These are phyloP conservation scores for Montipora capricornis DNA, from an alignment of 64 coral and sea anemone genomes.

Conservation along the genomic window DNA sequence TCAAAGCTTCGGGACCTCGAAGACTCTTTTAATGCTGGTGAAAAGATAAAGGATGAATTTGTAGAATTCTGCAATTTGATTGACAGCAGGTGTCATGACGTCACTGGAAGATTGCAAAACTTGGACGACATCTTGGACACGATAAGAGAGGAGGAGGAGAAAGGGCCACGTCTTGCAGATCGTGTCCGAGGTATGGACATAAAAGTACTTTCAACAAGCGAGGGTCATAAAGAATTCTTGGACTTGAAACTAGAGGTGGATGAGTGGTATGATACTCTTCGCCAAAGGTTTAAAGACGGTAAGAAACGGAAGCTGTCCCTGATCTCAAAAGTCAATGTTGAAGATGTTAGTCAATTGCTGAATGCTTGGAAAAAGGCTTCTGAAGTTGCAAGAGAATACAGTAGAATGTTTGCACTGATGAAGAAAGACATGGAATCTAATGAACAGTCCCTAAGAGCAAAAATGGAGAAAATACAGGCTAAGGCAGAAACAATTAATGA, in stretches of 20 bases:
- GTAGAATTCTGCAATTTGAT: constrained; percentile 34
- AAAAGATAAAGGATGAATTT: constrained; percentile 60
- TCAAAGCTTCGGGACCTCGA: constrained; percentile 41
- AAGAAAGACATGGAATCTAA: constrained; percentile 35
- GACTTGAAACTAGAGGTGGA: constrained; percentile 68
- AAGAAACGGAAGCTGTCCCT: constrained; percentile 81
- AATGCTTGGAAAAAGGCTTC: constrained; percentile 79
- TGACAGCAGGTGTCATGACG: constrained; percentile 13
- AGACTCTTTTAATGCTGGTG: constrained; percentile 48
- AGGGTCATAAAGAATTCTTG: constrained; percentile 53
- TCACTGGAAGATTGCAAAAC: constrained; percentile 25
- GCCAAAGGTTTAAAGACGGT: constrained; percentile 71
- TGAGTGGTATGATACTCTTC: constrained; percentile 64
- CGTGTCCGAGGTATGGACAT: background rate
- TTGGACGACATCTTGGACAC: constrained; percentile 18
- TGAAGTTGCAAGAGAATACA: constrained; percentile 69
- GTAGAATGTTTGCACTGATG: constrained; percentile 39
- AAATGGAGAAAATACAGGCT: constrained; percentile 31
- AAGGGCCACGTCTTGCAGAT: background rate
- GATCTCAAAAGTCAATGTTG: constrained; percentile 69
- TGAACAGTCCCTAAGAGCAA: background rate
- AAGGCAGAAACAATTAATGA: constrained; percentile 31
- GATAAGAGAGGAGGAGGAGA: constrained; percentile 4
- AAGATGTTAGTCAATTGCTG: constrained; percentile 77
- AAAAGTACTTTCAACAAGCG: background rate